Base-by-base conservation (phyloP, 2,888 invertebrate species). In the Platycnemis pennipes region DNA sequence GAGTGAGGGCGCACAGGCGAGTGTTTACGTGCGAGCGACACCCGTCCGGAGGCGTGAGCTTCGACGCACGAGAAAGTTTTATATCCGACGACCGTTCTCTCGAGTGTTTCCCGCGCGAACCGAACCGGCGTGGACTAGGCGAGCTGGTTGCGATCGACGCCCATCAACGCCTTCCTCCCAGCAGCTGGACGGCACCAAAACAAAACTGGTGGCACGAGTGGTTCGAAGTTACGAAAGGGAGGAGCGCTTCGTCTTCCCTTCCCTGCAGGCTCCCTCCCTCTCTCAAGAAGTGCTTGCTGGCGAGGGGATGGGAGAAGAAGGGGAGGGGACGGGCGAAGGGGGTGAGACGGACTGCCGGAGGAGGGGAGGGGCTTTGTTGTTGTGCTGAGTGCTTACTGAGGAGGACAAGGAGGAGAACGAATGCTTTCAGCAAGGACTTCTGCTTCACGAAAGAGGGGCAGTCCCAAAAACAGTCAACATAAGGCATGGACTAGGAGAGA, bases 251-350 rank as follows among this genome's bases (percentile, higher is more conserved):
- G 8, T 16, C 63, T 63, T 26, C 37, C 11, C 77, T 77, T 37
- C 13, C 11, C n/a, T n/a, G n/a, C n/a, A n/a, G n/a, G n/a, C n/a
- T n/a, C n/a, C n/a, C n/a, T 11, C 77, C 37, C 37, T 37, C 5
- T 1, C n/a, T 77, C 37, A n/a, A 37, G 77, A 77, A 77, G 77
- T 77, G 22, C 63, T 16, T 63, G 22, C 19, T 49, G 22, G 45
- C 19, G 45, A 46, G 45, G 91, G 42, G 63, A 63, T 91, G 91
- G 91, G 63, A 26, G 91, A 91, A 26, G 91, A 91, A n/a, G 91
- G 91, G 44, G 91, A 91, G 13, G 91, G 91, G 7, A 63, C 56
- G 7, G 91, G 91, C n/a, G 91, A 91, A 56, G 91, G 44, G 91
- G 42, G 91, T 26, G 91, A 91, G 91, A 44, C 91, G 37, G 77